Conservation (phyloP, 2,797 vertebrate species). For the Podargus strigoides region DNA sequence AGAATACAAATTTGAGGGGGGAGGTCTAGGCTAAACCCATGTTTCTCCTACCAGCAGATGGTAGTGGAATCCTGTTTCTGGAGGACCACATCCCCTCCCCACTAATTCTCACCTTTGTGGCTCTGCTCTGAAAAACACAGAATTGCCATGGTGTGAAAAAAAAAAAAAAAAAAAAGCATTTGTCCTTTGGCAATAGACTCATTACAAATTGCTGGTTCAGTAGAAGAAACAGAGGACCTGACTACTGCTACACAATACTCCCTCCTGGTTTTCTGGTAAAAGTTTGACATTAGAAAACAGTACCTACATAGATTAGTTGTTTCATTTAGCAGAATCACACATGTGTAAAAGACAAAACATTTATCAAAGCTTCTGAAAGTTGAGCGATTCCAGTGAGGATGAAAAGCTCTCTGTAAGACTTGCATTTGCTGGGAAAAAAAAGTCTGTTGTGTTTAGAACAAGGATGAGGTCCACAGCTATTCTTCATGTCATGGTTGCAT, state of each 20-base stretch:
- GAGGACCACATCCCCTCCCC: background rate
- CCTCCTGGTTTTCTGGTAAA: background rate
- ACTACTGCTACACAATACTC: background rate
- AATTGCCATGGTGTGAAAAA: background rate
- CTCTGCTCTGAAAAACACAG: background rate
- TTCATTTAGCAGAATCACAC: background rate
- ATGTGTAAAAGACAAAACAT: background rate
- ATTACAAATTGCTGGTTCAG: background rate
- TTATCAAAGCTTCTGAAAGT: background rate
- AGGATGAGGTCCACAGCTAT: background rate
- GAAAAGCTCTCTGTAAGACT: background rate
- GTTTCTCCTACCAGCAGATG: slow-evolving; percentile 15
- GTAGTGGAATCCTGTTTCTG: slow-evolving; percentile 15
- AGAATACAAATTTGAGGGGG: background rate
- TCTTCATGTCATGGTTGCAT: background rate
- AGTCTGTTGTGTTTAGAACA: background rate
- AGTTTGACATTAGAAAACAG: background rate
- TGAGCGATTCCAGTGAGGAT: background rate
- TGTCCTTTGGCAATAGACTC: background rate
- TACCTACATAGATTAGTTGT: background rate
- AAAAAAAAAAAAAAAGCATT: background rate
- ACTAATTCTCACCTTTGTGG: background rate
- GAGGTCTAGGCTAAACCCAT: background rate
- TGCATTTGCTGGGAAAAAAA: background rate
- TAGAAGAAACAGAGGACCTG: background rate